phyloP scores from a whole-genome alignment of 2,797 vertebrate genomes.

The Erethizon dorsatum region DNA sequence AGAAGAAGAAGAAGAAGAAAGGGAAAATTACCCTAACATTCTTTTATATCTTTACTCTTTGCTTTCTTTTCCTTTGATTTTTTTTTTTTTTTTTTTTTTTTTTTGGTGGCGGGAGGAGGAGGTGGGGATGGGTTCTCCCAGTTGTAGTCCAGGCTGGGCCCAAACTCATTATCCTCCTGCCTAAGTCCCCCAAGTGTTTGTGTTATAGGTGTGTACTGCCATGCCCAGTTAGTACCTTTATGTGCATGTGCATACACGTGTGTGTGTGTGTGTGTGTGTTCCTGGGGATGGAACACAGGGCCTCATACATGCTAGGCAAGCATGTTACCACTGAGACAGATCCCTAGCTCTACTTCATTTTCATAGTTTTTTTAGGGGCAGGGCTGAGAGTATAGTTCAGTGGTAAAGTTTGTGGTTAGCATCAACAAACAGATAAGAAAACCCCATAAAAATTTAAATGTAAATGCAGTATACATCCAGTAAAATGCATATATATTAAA shows the following conservation, averaged over 20 bases:
- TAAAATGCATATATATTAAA: constrained; percentile 24
- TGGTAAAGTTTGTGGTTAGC: not conserved
- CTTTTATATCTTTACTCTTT: not conserved
- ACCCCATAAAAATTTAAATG: not conserved
- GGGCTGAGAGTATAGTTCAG: not conserved
- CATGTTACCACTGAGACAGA: not conserved
- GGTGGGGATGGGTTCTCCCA: too few species aligned
- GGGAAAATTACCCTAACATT: not conserved
- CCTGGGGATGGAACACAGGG: not conserved
- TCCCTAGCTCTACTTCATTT: not conserved
- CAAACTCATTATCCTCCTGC: not conserved
- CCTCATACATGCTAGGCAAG: not conserved
- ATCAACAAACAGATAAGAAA: not conserved
- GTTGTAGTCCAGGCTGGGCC: not conserved
- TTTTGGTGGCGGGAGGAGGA: not conserved
- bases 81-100: not conserved
- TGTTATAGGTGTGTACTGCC: not conserved
- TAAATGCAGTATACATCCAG: not conserved
- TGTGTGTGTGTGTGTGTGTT: too few species aligned
- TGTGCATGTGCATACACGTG: not conserved
- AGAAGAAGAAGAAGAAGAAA: not conserved
- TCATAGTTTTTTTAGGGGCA: not conserved
- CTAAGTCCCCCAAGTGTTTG: not conserved
- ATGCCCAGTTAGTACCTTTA: not conserved
- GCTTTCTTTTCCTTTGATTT: not conserved